A percentile compares a stretch with the other conserved stretches of the same genome.
phyloP scores from a whole-genome alignment of 2,888 invertebrate species.

The Tupiocoris notatus region DNA sequence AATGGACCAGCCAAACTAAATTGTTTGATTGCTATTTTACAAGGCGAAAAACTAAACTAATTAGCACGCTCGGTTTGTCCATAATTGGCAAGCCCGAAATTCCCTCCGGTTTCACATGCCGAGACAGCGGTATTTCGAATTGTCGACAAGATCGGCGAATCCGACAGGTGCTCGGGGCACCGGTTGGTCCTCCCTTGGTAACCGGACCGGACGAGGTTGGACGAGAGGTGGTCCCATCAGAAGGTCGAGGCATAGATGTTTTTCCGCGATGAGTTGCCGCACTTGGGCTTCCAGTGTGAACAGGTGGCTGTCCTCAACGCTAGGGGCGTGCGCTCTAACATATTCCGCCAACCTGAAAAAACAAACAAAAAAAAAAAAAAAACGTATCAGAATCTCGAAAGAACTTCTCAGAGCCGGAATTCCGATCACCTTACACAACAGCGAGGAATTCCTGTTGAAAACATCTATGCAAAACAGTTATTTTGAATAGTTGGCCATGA shows the following conservation, averaged over 20 bases:
- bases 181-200: constrained; percentile 4
- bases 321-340: constrained; percentile 74
- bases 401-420: too few species aligned
- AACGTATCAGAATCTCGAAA: too few species aligned
- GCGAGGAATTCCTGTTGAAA: too few species aligned
- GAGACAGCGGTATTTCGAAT: constrained; percentile 73
- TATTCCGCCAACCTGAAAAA: constrained; percentile 68
- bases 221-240: constrained; percentile 55
- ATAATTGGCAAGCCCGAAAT: neutral
- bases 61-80: neutral
- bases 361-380: too few species aligned
- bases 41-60: neutral
- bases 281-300: constrained; percentile 73
- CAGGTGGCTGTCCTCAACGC: constrained; percentile 73
- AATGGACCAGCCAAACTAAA: constrained; percentile 3
- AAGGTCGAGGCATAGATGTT: constrained; percentile 60
- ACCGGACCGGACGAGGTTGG: constrained; percentile 11
- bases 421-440: too few species aligned
- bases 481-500: too few species aligned
- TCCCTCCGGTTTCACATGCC: constrained; percentile 62
- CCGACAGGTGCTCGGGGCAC: constrained; percentile 53
- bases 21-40: too few species aligned
- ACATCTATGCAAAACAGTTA: too few species aligned
- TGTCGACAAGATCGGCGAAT: constrained; percentile 69
- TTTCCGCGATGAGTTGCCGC: constrained; percentile 54